These are phyloP conservation scores for Pachymerium ferrugineum DNA, from an alignment of 2,888 invertebrate genomes.

Conservation along the genomic window DNA sequence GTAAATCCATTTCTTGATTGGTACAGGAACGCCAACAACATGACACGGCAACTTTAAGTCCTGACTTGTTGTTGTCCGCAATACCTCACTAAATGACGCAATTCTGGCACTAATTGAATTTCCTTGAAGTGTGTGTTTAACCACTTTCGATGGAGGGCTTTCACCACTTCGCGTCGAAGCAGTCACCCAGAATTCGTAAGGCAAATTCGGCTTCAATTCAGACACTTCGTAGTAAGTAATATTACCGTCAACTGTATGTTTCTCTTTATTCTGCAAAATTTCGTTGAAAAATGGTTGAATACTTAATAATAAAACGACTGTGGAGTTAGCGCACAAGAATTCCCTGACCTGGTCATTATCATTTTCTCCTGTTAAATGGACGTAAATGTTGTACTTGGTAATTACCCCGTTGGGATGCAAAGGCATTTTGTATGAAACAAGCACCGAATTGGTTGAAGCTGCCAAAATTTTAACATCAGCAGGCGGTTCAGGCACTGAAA, in stretches of 20 bases:
- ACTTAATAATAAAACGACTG: not conserved
- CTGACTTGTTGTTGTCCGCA: constrained; percentile 64
- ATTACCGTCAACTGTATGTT: not conserved
- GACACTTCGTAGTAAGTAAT: not conserved
- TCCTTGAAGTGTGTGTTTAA: not conserved
- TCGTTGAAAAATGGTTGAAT: not conserved
- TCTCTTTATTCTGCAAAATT: not conserved
- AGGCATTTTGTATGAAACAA: constrained; percentile 91
- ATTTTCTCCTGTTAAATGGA: constrained; percentile 47
- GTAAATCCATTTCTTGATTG: constrained; percentile 71
- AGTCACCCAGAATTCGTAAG: constrained; percentile 9
- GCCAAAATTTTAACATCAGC: constrained; percentile 87
- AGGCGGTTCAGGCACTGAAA: constrained; percentile 82
- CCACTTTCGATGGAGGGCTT: not conserved
- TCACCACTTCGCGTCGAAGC: not conserved
- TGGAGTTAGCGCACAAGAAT: not conserved
- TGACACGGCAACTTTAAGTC: constrained; percentile 85
- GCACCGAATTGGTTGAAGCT: constrained; percentile 82
- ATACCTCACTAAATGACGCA: constrained; percentile 89
- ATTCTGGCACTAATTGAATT: constrained; percentile 81
- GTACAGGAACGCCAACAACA: constrained; percentile 86
- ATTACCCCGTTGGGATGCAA: constrained; percentile 87
- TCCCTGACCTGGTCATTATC: constrained; percentile 41
- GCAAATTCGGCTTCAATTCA: not conserved
- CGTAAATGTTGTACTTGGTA: constrained; percentile 87